Evolutionary conservation across 2,113 vertebrate species (phyloP), one percentile per base, ranked within the genome.

Genomic region (Xenotilapia longispinis): DNA sequence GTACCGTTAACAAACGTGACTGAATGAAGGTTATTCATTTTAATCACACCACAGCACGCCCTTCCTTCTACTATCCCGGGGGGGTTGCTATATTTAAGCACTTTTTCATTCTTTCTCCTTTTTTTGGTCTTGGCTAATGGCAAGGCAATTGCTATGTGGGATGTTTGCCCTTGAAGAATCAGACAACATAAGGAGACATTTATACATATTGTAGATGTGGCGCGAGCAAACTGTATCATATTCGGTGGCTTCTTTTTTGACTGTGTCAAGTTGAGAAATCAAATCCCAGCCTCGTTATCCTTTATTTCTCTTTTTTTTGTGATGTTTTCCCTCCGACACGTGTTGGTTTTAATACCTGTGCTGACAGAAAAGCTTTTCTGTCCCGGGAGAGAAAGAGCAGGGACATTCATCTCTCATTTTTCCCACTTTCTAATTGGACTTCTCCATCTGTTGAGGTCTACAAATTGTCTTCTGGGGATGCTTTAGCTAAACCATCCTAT

Each of bases 61-160:
- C 93, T 89, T 89, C 91, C 91, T 85, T 87, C 87, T 87, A 54
- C 92, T 87, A 68, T 94, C 95, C 93, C 92, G 87, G 83, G 89
- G 93, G 93, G 93, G 90, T 89, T 94, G 89, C 94, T 96, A 95
- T 95, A 95, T 95, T 96, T 96, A 95, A 95, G 91, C 94, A 92
- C 91, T 93, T 95, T 93, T 94, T 95, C 90, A 94, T 94, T 93
- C 92, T 88, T 92, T 88, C 73, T 91, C 42, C 82, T 83, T 85
- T 81, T 89, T 89, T 95, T 93, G 55, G 92, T 93, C 83, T 88
- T 91, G 90, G 92, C 95, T 94, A 91, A 92, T 93, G 91, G 93
- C 90, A 83, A 91, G 60, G 92, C 89, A 93, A 87, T 93, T 82
- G 94, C 93, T 94, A 92, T 92, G 92, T 94, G 88, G 92, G 92